Evolutionary conservation across 2,113 vertebrate species (phyloP).

Genomic region (Sceloporus undulatus): DNA sequence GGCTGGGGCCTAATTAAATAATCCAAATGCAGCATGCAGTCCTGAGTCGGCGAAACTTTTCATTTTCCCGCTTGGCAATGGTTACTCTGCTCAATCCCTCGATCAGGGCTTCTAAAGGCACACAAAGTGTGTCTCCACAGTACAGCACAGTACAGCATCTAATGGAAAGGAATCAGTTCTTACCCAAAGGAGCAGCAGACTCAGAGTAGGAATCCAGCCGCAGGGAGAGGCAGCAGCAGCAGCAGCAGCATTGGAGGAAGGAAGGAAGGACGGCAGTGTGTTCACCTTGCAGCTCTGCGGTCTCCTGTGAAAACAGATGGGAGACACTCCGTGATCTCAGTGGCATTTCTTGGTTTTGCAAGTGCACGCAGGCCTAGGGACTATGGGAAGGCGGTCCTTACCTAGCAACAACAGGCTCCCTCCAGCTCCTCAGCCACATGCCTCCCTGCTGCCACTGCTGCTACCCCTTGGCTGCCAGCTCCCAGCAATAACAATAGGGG

Average conservation of each 20-base stretch:
- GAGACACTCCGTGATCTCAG: slow-evolving; percentile 60
- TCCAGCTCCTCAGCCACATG: slow-evolving; percentile 58
- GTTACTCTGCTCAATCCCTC: background rate
- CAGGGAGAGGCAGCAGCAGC: slow-evolving; percentile 24
- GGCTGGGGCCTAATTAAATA: background rate
- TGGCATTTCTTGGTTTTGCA: slow-evolving; percentile 52
- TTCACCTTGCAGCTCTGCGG: slow-evolving; percentile 68
- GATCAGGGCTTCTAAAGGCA: background rate
- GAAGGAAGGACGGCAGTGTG: background rate
- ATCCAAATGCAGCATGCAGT: background rate
- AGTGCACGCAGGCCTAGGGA: slow-evolving; percentile 68
- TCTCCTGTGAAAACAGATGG: slow-evolving; percentile 72
- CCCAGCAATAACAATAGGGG: slow-evolving; percentile 84
- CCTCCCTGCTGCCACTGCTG: slow-evolving; percentile 64
- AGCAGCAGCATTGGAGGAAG: background rate
- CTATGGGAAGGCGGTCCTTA: slow-evolving; percentile 68
- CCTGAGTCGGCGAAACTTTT: slow-evolving; percentile 59
- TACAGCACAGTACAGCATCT: background rate
- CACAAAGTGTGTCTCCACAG: background rate
- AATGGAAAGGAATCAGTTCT: slow-evolving; percentile 44
- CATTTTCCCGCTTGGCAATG: slow-evolving; percentile 4
- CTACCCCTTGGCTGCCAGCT: slow-evolving; percentile 77
- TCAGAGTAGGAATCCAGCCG: slow-evolving; percentile 23
- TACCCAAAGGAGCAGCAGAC: slow-evolving; percentile 38
- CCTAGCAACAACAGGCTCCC: slow-evolving; percentile 67